Evolutionary conservation across 2,888 invertebrate species (phyloP).

Genomic region (Asteroscopus sphinx): DNA sequence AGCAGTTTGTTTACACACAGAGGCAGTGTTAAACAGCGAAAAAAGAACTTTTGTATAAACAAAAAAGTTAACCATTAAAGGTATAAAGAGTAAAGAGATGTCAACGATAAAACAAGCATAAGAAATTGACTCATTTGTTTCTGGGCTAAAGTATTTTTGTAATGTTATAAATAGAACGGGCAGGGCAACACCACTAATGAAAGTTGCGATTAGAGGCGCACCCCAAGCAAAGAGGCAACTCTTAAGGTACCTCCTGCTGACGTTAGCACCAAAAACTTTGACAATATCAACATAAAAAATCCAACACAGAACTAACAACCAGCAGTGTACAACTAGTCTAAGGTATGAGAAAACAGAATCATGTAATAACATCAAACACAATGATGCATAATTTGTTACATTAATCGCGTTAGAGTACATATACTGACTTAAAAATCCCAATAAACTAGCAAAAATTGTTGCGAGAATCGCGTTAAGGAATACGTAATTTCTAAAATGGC

Average conservation of each 20-base stretch:
- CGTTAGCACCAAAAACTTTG: constrained; percentile 8
- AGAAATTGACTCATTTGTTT: neutral
- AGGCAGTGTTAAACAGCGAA: constrained; percentile 3
- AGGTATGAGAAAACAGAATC: constrained; percentile 2
- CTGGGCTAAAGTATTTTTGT: neutral
- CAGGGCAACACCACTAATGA: neutral
- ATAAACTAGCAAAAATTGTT: neutral
- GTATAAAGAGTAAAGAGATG: neutral
- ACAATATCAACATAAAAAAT: constrained; percentile 20
- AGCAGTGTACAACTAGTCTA: constrained; percentile 5
- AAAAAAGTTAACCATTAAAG: constrained; percentile 5
- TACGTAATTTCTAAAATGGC: constrained; percentile 16
- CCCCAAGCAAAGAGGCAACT: constrained; percentile 14
- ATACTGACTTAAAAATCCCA: neutral
- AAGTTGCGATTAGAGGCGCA: neutral
- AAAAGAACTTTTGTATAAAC: constrained; percentile 10
- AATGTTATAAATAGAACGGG: neutral
- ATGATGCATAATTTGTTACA: neutral
- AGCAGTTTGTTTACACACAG: constrained; percentile 1
- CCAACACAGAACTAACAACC: constrained; percentile 16
- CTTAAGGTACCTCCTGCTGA: constrained; percentile 17
- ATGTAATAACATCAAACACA: neutral
- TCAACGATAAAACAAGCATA: neutral
- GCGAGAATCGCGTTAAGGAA: constrained; percentile 5
- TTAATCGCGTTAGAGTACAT: neutral